Evolutionary conservation across 1,140 invertebrate species (phyloP), one percentile per base, ranked within the genome.

Genomic region (Drosophila repleta): DNA sequence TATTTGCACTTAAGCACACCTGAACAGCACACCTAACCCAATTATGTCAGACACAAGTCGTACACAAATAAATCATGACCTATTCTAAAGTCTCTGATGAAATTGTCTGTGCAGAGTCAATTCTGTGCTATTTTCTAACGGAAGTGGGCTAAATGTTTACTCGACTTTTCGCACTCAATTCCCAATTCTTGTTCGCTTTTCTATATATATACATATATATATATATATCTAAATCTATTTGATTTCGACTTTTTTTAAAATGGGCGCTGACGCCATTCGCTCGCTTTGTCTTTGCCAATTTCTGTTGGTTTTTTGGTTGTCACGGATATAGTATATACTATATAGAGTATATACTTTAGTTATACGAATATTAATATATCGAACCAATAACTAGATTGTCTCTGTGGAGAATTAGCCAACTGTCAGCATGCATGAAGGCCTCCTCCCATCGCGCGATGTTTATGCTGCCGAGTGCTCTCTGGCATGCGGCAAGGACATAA

Each of bases 51-150:
- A 35, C 32, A 13, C 11, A 35, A 35, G 6, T 8, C 1, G 10
- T 61, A 72, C 61, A 35, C 51, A 82, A 88, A 87, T 87, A 87
- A 87, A 79, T 87, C 83, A 83, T 87, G 83, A 87, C 83, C 83
- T 88, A 87, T 83, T 87, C 78, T 60, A 20, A 69, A 71, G 43
- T 37, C 21, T 65, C 67, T 56, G 43, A 45, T 49, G 48, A 62
- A 69, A 62, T 35, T 64, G 26, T 39, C 15, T 20, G 10, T 43
- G n/a, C n/a, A n/a, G 57, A 43, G 29, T 29, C 29, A 51, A 57
- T 41, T 21, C 21, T 24, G 73, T 32, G 69, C 72, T 70, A 75
- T 83, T 74, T 78, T 64, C 78, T 41, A 88, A 77, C 83, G 83
- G 83, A 88, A 88, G 83, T 88, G 81, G 66, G 72, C 67, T 72